Percentiles rank a stretch among this genome's conserved stretches.
Evolutionary conservation across 2,888 invertebrate species (phyloP).

Genomic region (Dolichopus griseipennis): DNA sequence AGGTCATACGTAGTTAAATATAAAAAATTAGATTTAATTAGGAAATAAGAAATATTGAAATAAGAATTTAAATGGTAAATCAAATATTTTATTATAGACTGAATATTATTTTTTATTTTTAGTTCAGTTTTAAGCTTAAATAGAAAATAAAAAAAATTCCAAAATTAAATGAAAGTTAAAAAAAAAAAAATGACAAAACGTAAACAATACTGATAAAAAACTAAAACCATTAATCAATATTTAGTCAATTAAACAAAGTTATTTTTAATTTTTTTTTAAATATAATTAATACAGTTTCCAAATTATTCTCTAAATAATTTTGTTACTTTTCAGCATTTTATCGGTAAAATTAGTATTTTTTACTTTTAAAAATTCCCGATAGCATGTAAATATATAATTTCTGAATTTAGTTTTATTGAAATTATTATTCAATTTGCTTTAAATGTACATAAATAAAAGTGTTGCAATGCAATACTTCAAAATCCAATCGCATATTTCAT

Average conservation of each 20-base stretch:
- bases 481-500: too few relatives aligned
- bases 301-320: too few relatives aligned
- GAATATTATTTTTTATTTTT: slow-evolving; percentile 21
- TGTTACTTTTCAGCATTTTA: too few relatives aligned
- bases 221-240: not conserved
- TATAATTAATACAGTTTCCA: too few relatives aligned
- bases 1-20: not conserved
- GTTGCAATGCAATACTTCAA: too few relatives aligned
- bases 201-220: too few relatives aligned
- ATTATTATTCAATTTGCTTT: too few relatives aligned
- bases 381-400: too few relatives aligned
- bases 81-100: slow-evolving; percentile 41
- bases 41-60: not conserved
- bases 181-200: not conserved
- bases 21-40: not conserved
- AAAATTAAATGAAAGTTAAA: not conserved
- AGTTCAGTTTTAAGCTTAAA: slow-evolving; percentile 3
- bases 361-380: too few relatives aligned
- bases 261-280: not conserved
- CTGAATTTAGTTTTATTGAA: too few relatives aligned
- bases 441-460: too few relatives aligned
- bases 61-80: slow-evolving; percentile 16
- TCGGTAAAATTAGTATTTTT: too few relatives aligned
- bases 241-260: slow-evolving; percentile 3
- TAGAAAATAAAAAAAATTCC: not conserved